A percentile compares a stretch with the other conserved stretches of the same genome.
phyloP scores from a whole-genome alignment of 2,888 invertebrate species.

The Abscondita cerata region DNA sequence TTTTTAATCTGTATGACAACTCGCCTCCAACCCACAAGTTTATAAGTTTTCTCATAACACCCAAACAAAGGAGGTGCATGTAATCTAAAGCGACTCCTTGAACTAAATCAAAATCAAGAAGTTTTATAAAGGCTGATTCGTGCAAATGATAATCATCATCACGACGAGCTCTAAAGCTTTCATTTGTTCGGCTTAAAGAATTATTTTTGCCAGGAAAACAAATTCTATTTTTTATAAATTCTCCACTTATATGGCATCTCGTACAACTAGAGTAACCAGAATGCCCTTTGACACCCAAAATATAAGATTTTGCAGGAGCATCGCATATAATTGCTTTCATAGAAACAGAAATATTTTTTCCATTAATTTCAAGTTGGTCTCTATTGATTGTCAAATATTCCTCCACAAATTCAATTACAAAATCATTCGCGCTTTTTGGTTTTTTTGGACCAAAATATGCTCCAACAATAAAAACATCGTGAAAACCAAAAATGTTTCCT shows the following conservation, averaged over 20 bases:
- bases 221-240: neutral
- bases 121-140: neutral
- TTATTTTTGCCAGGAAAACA: neutral
- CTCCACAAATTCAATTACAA: no score
- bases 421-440: no score
- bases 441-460: no score
- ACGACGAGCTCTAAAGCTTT: neutral
- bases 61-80: conserved; percentile 26
- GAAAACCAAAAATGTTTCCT: no score
- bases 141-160: neutral
- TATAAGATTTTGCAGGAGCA: neutral
- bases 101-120: conserved; percentile 10
- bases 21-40: conserved; percentile 10
- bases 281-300: neutral
- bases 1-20: neutral
- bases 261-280: neutral
- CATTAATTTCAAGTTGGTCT: no score
- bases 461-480: no score
- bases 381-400: no score
- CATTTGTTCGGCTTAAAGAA: neutral
- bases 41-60: conserved; percentile 18
- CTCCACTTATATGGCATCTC: neutral
- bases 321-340: neutral
- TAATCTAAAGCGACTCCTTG: conserved; percentile 18
- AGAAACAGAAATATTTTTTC: no score